Evolutionary conservation across 2,888 invertebrate genomes (phyloP).

Genomic region (Zaprionus obscuricornis): DNA sequence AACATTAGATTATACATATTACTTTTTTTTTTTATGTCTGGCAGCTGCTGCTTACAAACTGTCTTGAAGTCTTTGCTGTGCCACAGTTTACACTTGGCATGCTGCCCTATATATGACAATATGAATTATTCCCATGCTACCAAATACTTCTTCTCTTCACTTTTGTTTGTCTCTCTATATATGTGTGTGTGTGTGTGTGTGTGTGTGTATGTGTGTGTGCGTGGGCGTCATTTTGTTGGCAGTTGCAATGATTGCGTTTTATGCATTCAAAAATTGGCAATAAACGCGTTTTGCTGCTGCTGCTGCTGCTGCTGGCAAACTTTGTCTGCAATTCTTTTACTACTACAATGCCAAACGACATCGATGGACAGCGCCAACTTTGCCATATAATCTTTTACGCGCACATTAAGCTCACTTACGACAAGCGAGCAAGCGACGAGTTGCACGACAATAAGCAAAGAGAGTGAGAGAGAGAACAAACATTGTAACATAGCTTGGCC

Average conservation of each 20-base stretch:
- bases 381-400: constrained; percentile 75
- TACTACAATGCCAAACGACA: constrained; percentile 9
- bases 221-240: constrained; percentile 65
- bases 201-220: constrained; percentile 9
- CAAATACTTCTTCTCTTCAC: neutral
- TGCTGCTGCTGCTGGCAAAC: too few species aligned
- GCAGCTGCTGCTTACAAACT: constrained; percentile 33
- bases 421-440: too few species aligned
- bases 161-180: too few species aligned
- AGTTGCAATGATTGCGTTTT: constrained; percentile 60
- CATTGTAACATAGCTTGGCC: too few species aligned
- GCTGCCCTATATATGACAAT: constrained; percentile 64
- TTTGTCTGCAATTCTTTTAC: constrained; percentile 58
- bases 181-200: too few species aligned
- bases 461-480: too few species aligned
- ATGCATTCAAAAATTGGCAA: constrained; percentile 77
- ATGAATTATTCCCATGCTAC: neutral
- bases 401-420: constrained; percentile 72
- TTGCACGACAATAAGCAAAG: constrained; percentile 36
- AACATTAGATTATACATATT: too few species aligned
- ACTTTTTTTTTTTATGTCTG: constrained; percentile 31
- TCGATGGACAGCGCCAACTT: constrained; percentile 62
- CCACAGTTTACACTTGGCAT: constrained; percentile 67
- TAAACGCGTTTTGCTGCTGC: constrained; percentile 60
- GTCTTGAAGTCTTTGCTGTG: too few species aligned